Percentiles rank a stretch among this genome's conserved stretches.
phyloP scores from a whole-genome alignment of 2,113 vertebrate species.

The Hyaena hyaena region DNA sequence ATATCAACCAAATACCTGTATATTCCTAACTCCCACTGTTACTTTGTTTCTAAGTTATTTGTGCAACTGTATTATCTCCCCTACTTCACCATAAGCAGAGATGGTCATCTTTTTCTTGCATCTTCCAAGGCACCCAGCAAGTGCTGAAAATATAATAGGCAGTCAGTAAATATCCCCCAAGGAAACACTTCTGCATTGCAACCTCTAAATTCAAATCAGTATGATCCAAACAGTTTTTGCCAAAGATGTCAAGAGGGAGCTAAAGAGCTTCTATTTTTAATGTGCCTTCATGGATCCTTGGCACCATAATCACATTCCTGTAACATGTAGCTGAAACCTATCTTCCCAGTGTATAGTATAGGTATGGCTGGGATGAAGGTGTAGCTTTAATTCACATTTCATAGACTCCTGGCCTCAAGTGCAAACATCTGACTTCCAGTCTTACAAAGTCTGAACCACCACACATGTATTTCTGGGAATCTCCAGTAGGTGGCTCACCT shows the following conservation, averaged over 20 bases:
- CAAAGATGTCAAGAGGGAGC: not conserved
- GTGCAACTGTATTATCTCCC: not conserved
- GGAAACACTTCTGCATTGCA: not conserved
- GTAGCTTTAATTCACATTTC: not conserved
- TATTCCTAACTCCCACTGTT: not conserved
- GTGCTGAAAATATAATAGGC: not conserved
- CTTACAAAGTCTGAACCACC: not conserved
- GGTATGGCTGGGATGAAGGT: not conserved
- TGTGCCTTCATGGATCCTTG: not conserved
- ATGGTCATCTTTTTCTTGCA: not conserved
- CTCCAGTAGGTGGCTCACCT: constrained; percentile 36
- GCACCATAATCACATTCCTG: not conserved
- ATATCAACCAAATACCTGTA: not conserved
- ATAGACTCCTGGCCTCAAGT: not conserved
- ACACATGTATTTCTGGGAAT: not conserved
- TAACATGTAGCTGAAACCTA: not conserved
- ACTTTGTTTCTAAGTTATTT: not conserved
- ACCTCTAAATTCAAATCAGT: not conserved
- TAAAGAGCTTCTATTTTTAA: not conserved
- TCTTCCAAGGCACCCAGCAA: not conserved
- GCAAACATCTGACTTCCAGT: not conserved
- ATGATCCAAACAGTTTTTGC: not conserved
- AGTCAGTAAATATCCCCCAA: not conserved
- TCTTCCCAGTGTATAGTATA: not conserved
- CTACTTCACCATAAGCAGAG: not conserved